Evolutionary conservation across 2,888 invertebrate species (phyloP).

Genomic region (Epinotia demarniana): DNA sequence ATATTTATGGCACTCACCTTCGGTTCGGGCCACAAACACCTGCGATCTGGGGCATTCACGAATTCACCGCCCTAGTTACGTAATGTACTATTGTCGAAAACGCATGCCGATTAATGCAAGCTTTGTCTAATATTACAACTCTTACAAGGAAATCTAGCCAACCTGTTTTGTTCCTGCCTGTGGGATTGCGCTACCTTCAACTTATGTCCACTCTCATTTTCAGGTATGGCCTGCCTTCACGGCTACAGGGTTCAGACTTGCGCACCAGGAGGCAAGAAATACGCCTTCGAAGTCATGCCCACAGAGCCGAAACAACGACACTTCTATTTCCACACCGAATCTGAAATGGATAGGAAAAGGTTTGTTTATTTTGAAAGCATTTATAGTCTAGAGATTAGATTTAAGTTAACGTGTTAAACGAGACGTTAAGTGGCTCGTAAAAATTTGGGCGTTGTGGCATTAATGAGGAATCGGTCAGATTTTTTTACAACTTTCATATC

Average conservation of each 20-base stretch:
- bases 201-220: conserved; percentile 35
- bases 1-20: too few species aligned
- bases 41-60: too few species aligned
- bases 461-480: neutral
- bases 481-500: neutral
- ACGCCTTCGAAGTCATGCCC: conserved; percentile 95
- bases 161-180: neutral
- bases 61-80: too few species aligned
- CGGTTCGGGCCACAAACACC: too few species aligned
- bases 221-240: conserved; percentile 96
- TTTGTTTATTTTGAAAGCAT: conserved; percentile 60
- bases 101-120: neutral
- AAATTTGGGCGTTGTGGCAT: conserved; percentile 3
- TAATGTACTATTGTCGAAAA: too few species aligned
- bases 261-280: conserved; percentile 93
- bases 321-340: conserved; percentile 96
- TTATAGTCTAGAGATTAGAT: conserved; percentile 31
- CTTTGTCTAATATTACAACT: neutral
- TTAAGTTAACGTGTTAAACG: conserved; percentile 29
- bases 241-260: conserved; percentile 96
- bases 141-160: too few species aligned
- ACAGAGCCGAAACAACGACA: conserved; percentile 94
- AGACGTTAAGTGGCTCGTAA: conserved; percentile 31
- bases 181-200: neutral
- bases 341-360: conserved; percentile 98